A percentile compares a stretch with the other conserved stretches of the same genome.
Conservation (phyloP, 2,797 vertebrate genomes). For the Helarctos malayanus region DNA sequence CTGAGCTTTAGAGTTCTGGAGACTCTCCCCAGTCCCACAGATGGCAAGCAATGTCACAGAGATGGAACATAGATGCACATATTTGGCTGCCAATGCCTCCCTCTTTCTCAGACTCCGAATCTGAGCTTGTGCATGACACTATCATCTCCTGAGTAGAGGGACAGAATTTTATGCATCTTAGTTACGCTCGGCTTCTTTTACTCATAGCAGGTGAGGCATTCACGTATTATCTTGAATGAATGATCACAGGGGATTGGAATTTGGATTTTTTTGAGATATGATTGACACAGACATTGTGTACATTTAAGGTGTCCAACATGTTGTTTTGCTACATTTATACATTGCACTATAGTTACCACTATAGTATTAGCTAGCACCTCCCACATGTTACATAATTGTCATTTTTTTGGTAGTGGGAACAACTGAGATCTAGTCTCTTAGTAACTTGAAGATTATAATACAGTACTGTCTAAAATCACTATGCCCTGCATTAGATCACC, state of each 20-base stretch:
- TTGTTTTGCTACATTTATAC: not conserved
- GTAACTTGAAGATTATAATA: not conserved
- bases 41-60: too few relatives aligned
- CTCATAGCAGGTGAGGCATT: not conserved
- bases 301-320: not conserved
- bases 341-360: not conserved
- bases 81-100: not conserved
- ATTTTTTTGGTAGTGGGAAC: not conserved
- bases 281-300: too few relatives aligned
- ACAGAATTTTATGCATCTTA: not conserved
- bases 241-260: not conserved
- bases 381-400: too few relatives aligned
- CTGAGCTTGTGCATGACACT: not conserved
- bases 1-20: too few relatives aligned
- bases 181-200: not conserved
- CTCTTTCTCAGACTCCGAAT: not conserved
- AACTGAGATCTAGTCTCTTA: not conserved
- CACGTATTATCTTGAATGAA: not conserved
- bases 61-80: rapidly evolving
- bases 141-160: rapidly evolving
- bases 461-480: not conserved
- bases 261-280: not conserved
- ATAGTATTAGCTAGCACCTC: not conserved
- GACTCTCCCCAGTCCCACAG: not conserved
- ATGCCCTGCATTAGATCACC: not conserved